Evolutionary conservation across 2,888 invertebrate species (phyloP).

Genomic region (Drosophila peninsularis): DNA sequence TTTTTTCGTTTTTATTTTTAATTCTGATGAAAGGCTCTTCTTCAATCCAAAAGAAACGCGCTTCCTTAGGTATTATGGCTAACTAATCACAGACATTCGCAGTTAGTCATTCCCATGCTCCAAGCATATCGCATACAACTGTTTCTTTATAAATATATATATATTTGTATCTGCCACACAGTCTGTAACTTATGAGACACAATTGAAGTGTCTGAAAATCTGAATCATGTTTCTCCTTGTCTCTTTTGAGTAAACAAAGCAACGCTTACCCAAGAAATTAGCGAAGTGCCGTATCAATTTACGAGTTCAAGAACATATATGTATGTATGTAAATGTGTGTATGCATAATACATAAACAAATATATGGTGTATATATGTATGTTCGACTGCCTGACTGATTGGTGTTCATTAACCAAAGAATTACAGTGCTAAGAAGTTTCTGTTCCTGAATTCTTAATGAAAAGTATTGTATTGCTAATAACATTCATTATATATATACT

Average conservation of each 20-base stretch:
- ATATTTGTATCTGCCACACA: constrained; percentile 4
- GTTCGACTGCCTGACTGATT: background rate
- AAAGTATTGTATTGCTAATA: background rate
- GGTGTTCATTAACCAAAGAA: constrained; percentile 1
- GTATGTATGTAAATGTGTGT: background rate
- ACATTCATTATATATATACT: no score
- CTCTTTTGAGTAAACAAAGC: constrained; percentile 60
- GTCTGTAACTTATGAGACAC: constrained; percentile 48
- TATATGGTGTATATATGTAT: background rate
- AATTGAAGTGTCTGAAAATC: constrained; percentile 38
- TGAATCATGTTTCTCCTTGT: constrained; percentile 58
- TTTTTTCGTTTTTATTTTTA: no score
- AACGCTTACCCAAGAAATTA: constrained; percentile 65
- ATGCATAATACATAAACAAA: background rate
- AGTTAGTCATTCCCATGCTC: constrained; percentile 36
- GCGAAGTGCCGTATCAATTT: constrained; percentile 59
- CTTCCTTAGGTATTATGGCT: background rate
- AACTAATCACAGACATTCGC: constrained; percentile 34
- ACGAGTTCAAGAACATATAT: constrained; percentile 33
- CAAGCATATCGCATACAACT: background rate
- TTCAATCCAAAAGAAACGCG: background rate
- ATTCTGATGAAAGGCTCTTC: no score
- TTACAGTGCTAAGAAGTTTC: background rate
- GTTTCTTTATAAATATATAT: background rate
- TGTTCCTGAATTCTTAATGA: background rate